Evolutionary conservation across 1,140 invertebrate species (phyloP).

Genomic region (Halesus radiatus): DNA sequence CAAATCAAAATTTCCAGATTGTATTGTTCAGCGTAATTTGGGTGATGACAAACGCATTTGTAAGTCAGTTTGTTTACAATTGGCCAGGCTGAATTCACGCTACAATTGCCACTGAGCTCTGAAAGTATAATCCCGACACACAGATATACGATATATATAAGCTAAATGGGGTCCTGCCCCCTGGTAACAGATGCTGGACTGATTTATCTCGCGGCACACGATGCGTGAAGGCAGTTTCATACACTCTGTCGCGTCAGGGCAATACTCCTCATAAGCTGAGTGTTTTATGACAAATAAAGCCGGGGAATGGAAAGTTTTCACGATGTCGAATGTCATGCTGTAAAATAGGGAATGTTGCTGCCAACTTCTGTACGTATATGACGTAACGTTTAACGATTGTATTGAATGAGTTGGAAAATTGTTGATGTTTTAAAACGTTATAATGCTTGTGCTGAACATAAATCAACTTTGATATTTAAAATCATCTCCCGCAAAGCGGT

Average conservation of each 20-base stretch:
- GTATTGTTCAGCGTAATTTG: background rate
- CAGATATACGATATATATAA: too few relatives aligned
- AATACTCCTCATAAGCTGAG: background rate
- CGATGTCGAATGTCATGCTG: background rate
- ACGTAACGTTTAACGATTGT: too few relatives aligned
- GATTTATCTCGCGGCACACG: slow-evolving; percentile 1
- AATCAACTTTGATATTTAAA: too few relatives aligned
- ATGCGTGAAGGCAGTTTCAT: slow-evolving; percentile 8
- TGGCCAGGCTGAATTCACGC: background rate
- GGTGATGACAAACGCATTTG: background rate
- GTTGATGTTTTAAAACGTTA: too few relatives aligned
- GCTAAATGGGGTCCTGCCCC: too few relatives aligned
- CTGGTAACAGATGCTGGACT: background rate
- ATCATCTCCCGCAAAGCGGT: too few relatives aligned
- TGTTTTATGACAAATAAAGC: background rate
- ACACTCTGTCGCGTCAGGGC: background rate
- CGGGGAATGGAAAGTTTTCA: background rate
- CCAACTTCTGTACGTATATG: too few relatives aligned
- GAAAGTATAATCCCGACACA: background rate
- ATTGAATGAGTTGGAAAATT: too few relatives aligned
- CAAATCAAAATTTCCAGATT: too few relatives aligned
- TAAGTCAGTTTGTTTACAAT: slow-evolving; percentile 2
- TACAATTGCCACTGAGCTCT: background rate
- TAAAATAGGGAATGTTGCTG: too few relatives aligned
- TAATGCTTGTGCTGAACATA: too few relatives aligned